These are phyloP conservation scores for Coptodon rendalli DNA, from an alignment of 2,113 vertebrate genomes.

Conservation along the genomic window DNA sequence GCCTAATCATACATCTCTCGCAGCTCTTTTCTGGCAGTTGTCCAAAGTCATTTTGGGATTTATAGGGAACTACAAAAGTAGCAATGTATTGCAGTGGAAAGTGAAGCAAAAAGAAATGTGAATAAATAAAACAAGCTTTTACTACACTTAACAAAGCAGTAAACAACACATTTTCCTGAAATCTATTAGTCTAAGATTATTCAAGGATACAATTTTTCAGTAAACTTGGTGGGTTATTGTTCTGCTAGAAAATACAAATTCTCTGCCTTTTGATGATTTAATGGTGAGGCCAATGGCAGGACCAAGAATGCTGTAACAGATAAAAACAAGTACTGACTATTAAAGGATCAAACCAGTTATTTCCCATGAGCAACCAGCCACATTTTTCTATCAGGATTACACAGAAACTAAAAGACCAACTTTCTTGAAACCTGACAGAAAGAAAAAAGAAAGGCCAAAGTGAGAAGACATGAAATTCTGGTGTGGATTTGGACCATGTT, in stretches of 20 bases:
- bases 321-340: neutral
- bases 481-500: neutral
- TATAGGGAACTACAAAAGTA: neutral
- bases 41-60: neutral
- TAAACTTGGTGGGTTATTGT: neutral
- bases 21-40: neutral
- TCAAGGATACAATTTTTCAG: neutral
- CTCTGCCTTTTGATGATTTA: neutral
- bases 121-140: neutral
- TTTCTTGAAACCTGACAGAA: neutral
- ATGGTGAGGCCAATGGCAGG: neutral
- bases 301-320: neutral
- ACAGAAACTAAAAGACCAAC: neutral
- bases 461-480: neutral
- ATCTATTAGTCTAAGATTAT: neutral
- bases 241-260: neutral
- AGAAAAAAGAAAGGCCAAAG: neutral
- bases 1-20: neutral
- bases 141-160: neutral
- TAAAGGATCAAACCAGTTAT: neutral
- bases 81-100: neutral
- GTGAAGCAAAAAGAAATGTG: neutral
- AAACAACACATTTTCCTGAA: neutral
- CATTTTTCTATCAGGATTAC: neutral
- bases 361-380: neutral